These are phyloP conservation scores for Alentia gelatinosa DNA, from an alignment of 2,888 invertebrate species.

Conservation along the genomic window DNA sequence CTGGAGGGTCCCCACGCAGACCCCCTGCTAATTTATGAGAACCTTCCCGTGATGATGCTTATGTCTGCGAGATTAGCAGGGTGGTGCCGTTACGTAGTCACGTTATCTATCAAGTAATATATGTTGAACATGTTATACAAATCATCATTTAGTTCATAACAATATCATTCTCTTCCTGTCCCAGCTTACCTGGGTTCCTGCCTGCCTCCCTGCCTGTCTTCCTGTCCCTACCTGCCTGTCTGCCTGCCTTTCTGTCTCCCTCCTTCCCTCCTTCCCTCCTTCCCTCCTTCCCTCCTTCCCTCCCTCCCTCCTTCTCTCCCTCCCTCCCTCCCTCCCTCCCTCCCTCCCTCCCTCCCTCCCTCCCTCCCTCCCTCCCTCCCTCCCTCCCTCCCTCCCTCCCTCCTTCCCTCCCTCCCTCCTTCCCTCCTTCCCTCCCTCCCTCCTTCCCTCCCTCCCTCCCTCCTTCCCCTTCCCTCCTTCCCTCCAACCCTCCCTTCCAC, in stretches of 20 bases:
- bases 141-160: too few species aligned
- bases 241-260: neutral
- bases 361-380: neutral
- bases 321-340: neutral
- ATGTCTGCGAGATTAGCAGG: too few species aligned
- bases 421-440: neutral
- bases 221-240: neutral
- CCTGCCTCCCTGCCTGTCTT: neutral
- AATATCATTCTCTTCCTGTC: too few species aligned
- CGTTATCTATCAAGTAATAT: too few species aligned
- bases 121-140: too few species aligned
- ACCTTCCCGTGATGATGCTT: too few species aligned
- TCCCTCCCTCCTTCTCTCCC: neutral
- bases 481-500: neutral
- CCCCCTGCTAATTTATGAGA: too few species aligned
- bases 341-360: neutral
- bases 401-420: neutral
- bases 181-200: neutral
- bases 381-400: neutral
- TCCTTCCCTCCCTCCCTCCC: neutral
- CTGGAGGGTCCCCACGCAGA: too few species aligned
- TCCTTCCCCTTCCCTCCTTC: neutral
- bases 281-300: neutral
- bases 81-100: too few species aligned
- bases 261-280: neutral